Evolutionary conservation across 2,113 vertebrate species (phyloP), one percentile per base, ranked within the genome.

Genomic region (Pelecanoides urinatrix): DNA sequence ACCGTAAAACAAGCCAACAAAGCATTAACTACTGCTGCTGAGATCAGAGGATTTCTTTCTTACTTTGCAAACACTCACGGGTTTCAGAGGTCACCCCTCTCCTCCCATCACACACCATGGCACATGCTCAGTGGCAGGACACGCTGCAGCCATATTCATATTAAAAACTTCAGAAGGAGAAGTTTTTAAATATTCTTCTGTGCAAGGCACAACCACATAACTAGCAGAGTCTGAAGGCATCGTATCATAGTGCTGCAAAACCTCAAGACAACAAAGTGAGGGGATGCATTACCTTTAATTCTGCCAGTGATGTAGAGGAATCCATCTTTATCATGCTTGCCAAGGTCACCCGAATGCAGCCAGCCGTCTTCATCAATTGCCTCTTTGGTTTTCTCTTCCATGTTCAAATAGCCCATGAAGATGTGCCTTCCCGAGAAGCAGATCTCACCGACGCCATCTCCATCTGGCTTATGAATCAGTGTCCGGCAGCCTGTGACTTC

Each of bases 371-470:
- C 65, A 8, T 99, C 99, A 0, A 99, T 93, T 3, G 97, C 98
- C 92, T 99, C 99, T 80, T 53, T 83, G 0, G 99, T 99, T 85
- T 98, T 98, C 0, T 98, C 98, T 6, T 98, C 95, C 97, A 98
- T 98, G 85, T 98, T 98, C 92, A 99, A 96, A 91, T 99, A 99
- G 44, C 99, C 99, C 99, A 99, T 99, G 97, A 99, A 99, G 91
- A 99, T 17, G 27, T 99, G 99, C 5, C 99, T 98, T 2, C 99
- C 99, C 75, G 99, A 99, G 88, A 99, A 98, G 92, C 99, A 99
- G 93, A 99, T 90, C 96, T 99, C 99, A 1, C 99, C 99, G 0
- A 29, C 67, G 14, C 98, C 98, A 1, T 99, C 98, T 4, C 13
- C 13, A 53, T 98, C 98, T 0, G 98, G 98, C 13, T 98, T 97